Conservation (phyloP, 1,140 invertebrate species). For the Drosophila tsacasi region DNA sequence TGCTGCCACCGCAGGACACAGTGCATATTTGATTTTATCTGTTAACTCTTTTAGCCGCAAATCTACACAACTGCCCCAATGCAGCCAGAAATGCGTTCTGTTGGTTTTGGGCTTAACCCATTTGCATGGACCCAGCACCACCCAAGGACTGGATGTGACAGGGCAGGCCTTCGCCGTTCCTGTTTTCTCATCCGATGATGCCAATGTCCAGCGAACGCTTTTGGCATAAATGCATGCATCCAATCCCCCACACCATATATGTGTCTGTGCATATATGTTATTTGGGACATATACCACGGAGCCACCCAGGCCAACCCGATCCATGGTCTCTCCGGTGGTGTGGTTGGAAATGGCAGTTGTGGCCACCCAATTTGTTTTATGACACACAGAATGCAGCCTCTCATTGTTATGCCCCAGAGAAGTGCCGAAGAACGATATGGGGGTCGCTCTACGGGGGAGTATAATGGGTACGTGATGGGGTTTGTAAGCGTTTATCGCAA, state of each 20-base stretch:
- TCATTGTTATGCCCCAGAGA: conserved; percentile 56
- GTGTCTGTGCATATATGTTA: conserved; percentile 5
- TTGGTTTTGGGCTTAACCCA: conserved; percentile 37
- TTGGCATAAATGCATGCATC: conserved; percentile 74
- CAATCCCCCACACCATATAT: conserved; percentile 21
- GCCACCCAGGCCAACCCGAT: conserved; percentile 5
- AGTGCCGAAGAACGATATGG: conserved; percentile 40
- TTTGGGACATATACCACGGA: conserved; percentile 11
- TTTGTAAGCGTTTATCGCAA: conserved; percentile 26
- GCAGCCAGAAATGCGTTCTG: conserved; percentile 53
- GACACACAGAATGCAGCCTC: conserved; percentile 58
- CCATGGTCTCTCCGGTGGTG: conserved; percentile 9
- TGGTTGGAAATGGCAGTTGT: conserved; percentile 64
- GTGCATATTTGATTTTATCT: conserved; percentile 83
- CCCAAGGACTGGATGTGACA: conserved; percentile 63
- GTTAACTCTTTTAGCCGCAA: conserved; percentile 82
- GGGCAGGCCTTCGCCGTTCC: conserved; percentile 38
- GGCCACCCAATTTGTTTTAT: conserved; percentile 78
- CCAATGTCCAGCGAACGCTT: conserved; percentile 68
- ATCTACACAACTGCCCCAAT: conserved; percentile 75
- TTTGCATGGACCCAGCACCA: neutral
- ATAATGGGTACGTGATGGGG: conserved; percentile 39
- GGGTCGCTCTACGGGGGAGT: conserved; percentile 22
- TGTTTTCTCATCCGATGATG: conserved; percentile 50
- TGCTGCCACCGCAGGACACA: conserved; percentile 66